Conservation (phyloP, 1,140 invertebrate genomes). For the Arctopsyche grandis region DNA sequence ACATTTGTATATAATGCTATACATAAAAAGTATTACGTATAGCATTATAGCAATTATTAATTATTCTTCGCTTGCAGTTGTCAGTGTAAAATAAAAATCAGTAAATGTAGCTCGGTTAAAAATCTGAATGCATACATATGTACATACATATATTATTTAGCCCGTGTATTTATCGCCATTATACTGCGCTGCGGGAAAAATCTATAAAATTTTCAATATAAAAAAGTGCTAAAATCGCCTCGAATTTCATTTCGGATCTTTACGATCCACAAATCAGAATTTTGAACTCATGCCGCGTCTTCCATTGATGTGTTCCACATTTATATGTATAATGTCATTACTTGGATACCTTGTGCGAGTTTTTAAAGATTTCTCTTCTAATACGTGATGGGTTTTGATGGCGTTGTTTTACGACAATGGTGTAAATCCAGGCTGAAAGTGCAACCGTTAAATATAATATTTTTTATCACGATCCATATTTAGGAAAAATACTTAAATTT, state of each 20-base stretch:
- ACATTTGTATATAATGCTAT: no score
- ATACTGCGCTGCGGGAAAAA: not conserved
- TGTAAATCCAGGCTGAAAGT: not conserved
- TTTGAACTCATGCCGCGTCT: not conserved
- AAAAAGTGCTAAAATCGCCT: not conserved
- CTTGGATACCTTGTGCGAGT: not conserved
- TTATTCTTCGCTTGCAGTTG: no score
- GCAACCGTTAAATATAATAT: not conserved
- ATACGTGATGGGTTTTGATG: not conserved
- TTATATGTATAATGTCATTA: not conserved
- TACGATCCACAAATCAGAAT: conserved; percentile 9
- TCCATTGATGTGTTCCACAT: not conserved
- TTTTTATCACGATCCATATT: not conserved
- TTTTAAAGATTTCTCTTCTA: not conserved
- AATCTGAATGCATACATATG: no score
- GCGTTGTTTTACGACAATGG: not conserved
- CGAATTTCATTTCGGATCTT: conserved; percentile 9
- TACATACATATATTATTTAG: no score
- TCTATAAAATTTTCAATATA: conserved; percentile 33
- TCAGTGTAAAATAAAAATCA: no score
- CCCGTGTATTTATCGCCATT: no score
- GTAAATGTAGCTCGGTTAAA: no score
- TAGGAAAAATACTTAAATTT: not conserved
- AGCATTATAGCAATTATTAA: no score
- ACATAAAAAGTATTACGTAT: no score